Evolutionary conservation across 2,113 vertebrate genomes (phyloP), one percentile per base, ranked within the genome.

Genomic region (Pholis gunnellus): DNA sequence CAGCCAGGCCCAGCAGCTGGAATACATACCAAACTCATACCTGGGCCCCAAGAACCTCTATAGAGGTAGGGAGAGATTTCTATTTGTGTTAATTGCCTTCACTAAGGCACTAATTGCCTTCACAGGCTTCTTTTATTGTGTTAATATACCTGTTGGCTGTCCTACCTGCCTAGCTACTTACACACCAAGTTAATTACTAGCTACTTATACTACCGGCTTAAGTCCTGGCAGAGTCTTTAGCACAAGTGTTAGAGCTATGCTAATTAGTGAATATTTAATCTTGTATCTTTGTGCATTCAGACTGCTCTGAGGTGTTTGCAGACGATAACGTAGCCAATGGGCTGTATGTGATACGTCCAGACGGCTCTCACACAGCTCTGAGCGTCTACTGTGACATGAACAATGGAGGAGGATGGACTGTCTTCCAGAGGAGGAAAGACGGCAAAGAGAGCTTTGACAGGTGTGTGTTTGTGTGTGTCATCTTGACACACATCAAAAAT

Each of bases 331-430:
- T 93, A 61, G 72, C 72, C 50, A 97, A 90, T 78, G 97, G 96
- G 78, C 95, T 97, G 86, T 97, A 97, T 68, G 95, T 94, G 89
- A 94, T 98, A 29, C 96, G 95, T 46, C 97, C 97, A 15, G 48
- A 93, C 1, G 85, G 88, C 42, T 95, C 95, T 54, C 94, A 94
- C 15, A 81, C 38, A 0, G 91, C 92, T 36, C 93, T 97, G 72
- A 92, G 42, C 2, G 88, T 94, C 38, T 89, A 84, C 93, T 91
- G 96, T 90, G 97, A 98, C 88, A 97, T 97, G 97, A 94, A 94
- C 61, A 95, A 96, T 31, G 97, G 97, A 48, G 97, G 97, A 82
- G 97, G 97, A 4, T 98, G 97, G 97, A 98, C 97, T 9, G 94
- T 98, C 56, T 96, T 98, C 91, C 97, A 98, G 93, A 96, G 97